phyloP scores from a whole-genome alignment of 37 sponge, comb jelly and placozoan species.

The Amphimedon queenslandica region DNA sequence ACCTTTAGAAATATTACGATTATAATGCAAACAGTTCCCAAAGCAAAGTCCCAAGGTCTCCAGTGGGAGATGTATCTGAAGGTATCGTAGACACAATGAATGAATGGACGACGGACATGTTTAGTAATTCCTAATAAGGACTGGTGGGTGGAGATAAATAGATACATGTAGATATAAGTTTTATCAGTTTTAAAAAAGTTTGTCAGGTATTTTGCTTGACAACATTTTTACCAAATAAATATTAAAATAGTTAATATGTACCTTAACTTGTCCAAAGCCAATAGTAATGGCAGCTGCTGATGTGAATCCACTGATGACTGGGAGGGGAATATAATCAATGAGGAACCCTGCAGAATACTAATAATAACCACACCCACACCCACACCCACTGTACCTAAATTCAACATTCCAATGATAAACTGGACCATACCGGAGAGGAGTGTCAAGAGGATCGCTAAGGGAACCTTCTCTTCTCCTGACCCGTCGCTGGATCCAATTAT shows the following conservation, averaged over 20 bases:
- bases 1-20: constrained; percentile 69
- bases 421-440: constrained; percentile 80
- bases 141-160: constrained; percentile 2
- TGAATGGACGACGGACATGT: constrained; percentile 9
- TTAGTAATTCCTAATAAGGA: constrained; percentile 23
- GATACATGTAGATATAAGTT: background rate
- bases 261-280: constrained; percentile 79
- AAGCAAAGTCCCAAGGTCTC: constrained; percentile 52
- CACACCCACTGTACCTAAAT: constrained; percentile 59
- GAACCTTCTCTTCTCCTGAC: constrained; percentile 7
- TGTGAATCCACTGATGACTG: constrained; percentile 95
- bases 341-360: constrained; percentile 61
- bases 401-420: constrained; percentile 76
- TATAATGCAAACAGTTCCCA: constrained; percentile 62
- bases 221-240: background rate
- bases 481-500: constrained; percentile 12
- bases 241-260: too few species aligned
- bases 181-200: background rate
- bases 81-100: constrained; percentile 11
- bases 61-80: constrained; percentile 13
- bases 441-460: constrained; percentile 69
- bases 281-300: constrained; percentile 98
- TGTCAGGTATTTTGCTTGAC: background rate
- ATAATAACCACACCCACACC: constrained; percentile 6
- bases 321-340: constrained; percentile 88